Conservation (phyloP, 1,140 invertebrate species). For the Bombus sylvicola region DNA sequence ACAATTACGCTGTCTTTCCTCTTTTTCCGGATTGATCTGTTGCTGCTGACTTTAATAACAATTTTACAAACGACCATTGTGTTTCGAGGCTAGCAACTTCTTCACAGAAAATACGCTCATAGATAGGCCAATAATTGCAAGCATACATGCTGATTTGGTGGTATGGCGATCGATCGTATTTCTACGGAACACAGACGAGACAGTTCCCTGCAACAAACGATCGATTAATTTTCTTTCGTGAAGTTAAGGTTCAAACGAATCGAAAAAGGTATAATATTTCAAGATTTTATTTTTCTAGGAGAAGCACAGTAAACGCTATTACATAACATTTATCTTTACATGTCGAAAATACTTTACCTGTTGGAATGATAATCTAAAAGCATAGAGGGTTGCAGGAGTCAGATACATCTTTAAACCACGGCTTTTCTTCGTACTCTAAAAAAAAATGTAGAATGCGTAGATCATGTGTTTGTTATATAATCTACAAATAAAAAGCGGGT, state of each 20-base stretch:
- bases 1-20: neutral
- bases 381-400: constrained; percentile 68
- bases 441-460: constrained; percentile 34
- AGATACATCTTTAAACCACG: constrained; percentile 71
- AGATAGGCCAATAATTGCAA: constrained; percentile 78
- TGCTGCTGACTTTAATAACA: constrained; percentile 30
- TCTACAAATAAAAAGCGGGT: neutral
- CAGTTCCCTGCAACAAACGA: constrained; percentile 33
- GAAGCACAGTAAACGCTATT: neutral
- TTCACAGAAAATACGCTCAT: constrained; percentile 78
- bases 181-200: constrained; percentile 66
- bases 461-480: constrained; percentile 16
- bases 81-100: constrained; percentile 75
- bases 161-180: constrained; percentile 66
- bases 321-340: neutral
- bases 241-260: neutral
- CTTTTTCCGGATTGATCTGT: neutral
- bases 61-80: constrained; percentile 63
- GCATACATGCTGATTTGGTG: constrained; percentile 70
- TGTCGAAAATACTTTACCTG: constrained; percentile 64
- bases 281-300: neutral
- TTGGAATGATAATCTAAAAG: constrained; percentile 72
- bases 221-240: neutral
- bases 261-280: neutral
- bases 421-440: constrained; percentile 65